phyloP scores from a whole-genome alignment of 1,140 invertebrate genomes.

The Chionoecetes opilio region DNA sequence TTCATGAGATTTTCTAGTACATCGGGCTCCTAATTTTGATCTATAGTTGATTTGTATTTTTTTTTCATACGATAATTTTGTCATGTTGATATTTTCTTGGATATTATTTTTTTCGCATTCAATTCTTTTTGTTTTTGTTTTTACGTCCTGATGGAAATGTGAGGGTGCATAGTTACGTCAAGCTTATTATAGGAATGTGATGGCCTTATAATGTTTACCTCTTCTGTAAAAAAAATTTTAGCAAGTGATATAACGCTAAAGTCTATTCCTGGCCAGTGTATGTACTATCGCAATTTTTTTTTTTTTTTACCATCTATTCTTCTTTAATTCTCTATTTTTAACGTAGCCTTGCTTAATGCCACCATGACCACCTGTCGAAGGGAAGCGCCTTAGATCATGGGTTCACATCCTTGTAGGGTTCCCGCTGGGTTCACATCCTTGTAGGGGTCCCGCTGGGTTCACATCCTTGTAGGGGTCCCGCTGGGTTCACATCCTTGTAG shows the following conservation, averaged over 20 bases:
- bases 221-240: too few species aligned
- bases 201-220: neutral
- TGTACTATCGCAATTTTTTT: neutral
- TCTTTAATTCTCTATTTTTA: too few species aligned
- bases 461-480: too few species aligned
- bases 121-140: too few species aligned
- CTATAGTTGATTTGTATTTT: neutral
- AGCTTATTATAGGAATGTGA: neutral
- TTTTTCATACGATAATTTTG: conserved; percentile 12
- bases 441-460: too few species aligned
- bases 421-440: too few species aligned
- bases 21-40: too few species aligned
- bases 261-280: neutral
- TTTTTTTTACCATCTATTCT: neutral
- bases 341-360: neutral
- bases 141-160: too few species aligned
- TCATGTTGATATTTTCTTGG: neutral
- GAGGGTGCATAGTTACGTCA: neutral
- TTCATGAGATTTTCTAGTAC: too few species aligned
- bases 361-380: neutral
- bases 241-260: neutral
- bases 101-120: neutral
- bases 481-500: too few species aligned
- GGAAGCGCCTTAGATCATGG: neutral
- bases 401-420: neutral